Conservation (phyloP, 2,888 invertebrate species). For the Ophion slaviceki region DNA sequence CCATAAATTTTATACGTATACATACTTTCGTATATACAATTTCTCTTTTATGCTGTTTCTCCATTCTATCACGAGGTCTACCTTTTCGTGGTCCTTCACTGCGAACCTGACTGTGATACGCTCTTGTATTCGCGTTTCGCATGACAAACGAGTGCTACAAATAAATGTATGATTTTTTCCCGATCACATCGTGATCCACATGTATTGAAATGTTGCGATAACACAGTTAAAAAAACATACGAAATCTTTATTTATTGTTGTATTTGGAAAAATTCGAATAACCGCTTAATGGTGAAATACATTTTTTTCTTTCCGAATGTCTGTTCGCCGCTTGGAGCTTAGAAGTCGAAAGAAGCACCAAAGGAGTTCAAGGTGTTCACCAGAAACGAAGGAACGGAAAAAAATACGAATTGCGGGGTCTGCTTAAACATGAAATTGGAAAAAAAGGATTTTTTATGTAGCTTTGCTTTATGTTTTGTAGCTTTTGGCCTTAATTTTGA, state of each 20-base stretch:
- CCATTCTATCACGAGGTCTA: constrained; percentile 40
- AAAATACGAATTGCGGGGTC: too few relatives aligned
- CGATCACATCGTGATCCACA: not conserved
- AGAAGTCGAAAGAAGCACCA: too few relatives aligned
- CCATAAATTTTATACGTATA: not conserved
- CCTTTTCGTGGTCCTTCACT: constrained; percentile 32
- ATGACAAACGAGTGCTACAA: constrained; percentile 35
- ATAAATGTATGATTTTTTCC: constrained; percentile 11
- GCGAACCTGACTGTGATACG: constrained; percentile 11
- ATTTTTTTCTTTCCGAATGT: too few relatives aligned
- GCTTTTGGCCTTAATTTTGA: too few relatives aligned
- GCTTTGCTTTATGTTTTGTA: too few relatives aligned
- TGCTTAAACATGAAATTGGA: too few relatives aligned
- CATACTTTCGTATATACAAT: constrained; percentile 1
- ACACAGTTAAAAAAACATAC: not conserved
- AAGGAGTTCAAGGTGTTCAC: too few relatives aligned
- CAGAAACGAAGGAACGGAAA: too few relatives aligned
- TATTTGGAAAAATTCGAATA: too few relatives aligned
- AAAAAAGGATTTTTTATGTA: too few relatives aligned
- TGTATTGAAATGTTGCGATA: not conserved
- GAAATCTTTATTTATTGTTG: not conserved
- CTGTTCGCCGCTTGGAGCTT: too few relatives aligned
- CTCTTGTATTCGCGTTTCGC: constrained; percentile 5
- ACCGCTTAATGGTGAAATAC: too few relatives aligned
- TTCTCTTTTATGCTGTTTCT: constrained; percentile 15